phyloP scores from a whole-genome alignment of 2,888 invertebrate species.

The Lithophane semibrunnea region DNA sequence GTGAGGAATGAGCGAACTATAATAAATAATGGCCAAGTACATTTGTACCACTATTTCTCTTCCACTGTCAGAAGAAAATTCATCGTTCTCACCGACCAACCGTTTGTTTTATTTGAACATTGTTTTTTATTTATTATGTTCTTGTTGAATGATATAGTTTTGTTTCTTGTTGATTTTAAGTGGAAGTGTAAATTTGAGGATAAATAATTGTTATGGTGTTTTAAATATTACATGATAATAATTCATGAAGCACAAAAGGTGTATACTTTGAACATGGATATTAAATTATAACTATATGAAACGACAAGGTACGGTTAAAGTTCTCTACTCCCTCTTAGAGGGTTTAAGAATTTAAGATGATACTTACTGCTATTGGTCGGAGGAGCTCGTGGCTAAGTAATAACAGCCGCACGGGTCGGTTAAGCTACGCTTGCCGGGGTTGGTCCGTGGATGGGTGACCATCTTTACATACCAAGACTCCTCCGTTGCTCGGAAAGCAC shows the following conservation, averaged over 20 bases:
- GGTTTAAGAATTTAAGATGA: background rate
- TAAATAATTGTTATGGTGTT: background rate
- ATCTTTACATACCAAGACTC: too few relatives aligned
- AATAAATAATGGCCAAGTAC: constrained; percentile 68
- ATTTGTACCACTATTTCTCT: constrained; percentile 69
- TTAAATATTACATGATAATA: background rate
- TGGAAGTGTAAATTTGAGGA: background rate
- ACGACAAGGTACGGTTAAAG: too few relatives aligned
- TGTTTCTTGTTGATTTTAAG: constrained; percentile 47
- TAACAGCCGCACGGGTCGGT: too few relatives aligned
- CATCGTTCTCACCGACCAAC: constrained; percentile 60
- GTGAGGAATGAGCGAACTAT: constrained; percentile 61
- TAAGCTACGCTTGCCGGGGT: too few relatives aligned
- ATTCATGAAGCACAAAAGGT: background rate
- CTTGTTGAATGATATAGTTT: constrained; percentile 52
- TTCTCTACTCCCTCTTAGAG: background rate
- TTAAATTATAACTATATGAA: background rate
- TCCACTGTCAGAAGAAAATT: constrained; percentile 65
- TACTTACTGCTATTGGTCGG: background rate
- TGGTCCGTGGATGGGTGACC: too few relatives aligned
- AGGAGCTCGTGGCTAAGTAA: too few relatives aligned
- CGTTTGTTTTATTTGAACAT: constrained; percentile 65
- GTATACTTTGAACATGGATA: background rate
- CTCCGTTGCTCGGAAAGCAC: too few relatives aligned
- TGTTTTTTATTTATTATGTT: constrained; percentile 63